Base-by-base conservation (phyloP, 2,797 vertebrate genomes). In the Phoebastria nigripes region DNA sequence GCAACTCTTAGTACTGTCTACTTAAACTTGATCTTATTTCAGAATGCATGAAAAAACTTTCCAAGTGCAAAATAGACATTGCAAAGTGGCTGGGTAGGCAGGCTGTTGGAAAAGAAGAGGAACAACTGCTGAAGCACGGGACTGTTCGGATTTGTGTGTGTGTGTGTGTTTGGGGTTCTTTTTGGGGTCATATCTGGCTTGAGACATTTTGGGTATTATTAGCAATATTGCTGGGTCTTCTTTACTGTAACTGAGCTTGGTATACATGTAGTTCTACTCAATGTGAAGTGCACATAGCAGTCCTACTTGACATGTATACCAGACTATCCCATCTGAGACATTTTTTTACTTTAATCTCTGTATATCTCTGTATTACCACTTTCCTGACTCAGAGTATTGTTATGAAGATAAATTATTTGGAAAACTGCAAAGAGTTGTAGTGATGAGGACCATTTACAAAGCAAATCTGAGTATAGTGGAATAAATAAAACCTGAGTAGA, bases 401-500 rank as follows among this genome's bases (percentile, higher is more conserved):
- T 83, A n/a, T 15, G 17, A 82, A 62, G 39, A 70, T 37, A 82
- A 76, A 39, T 72, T 51, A 72, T 85, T 63, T 88, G 52, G 54
- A 80, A 85, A 90, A 22, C 16, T 9, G 9, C 12, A 4, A 25
- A 59, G 26, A 74, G 26, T 54, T 85, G 24, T 13, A 44, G 44
- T 1, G 0, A n/a, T 55, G 62, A 85, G 71, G 62, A 74, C 52
- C 24, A 47, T 78, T 61, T 87, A 41, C 52, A 72, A 67, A 91
- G 29, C 42, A 81, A 84, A 74, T 56, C 56, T 78, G 11, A 12
- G 21, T 47, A 14, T 5, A 74, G 20, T 54, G 37, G 26, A 84
- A 81, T 69, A 86, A 89, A 82, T 86, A 90, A 94, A 79, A 80
- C 47, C 16, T 51, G 41, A 47, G 47, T 26, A 85, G 76, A 28